Percentiles rank a stretch among this genome's conserved stretches.
These are phyloP conservation scores for Diarsia rubi DNA, from an alignment of 2,888 invertebrate genomes.

Conservation along the genomic window DNA sequence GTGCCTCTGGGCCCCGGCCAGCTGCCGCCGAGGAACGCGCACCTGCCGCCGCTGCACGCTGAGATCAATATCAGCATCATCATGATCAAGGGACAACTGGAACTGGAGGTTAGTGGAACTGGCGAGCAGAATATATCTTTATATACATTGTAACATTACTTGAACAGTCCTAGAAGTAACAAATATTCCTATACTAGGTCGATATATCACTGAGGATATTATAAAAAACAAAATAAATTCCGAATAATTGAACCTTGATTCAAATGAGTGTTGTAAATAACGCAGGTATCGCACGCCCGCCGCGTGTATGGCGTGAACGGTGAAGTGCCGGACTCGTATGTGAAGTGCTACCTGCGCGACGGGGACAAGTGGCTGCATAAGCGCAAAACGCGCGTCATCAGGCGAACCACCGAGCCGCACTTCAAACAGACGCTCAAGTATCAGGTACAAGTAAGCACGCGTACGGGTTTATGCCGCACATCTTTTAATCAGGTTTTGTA, in stretches of 20 bases:
- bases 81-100: slow-evolving; percentile 97
- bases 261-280: slow-evolving; percentile 14
- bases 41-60: slow-evolving; percentile 93
- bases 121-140: background rate
- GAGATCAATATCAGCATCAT: slow-evolving; percentile 97
- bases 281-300: slow-evolving; percentile 86
- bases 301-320: slow-evolving; percentile 91
- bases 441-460: slow-evolving; percentile 84
- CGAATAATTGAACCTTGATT: background rate
- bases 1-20: slow-evolving; percentile 95
- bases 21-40: slow-evolving; percentile 94
- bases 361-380: slow-evolving; percentile 97
- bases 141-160: background rate
- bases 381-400: slow-evolving; percentile 96
- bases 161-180: background rate
- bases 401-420: slow-evolving; percentile 95
- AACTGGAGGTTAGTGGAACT: slow-evolving; percentile 93
- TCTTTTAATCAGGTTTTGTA: slow-evolving; percentile 38
- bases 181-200: background rate
- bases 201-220: background rate
- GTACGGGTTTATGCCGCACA: slow-evolving; percentile 51
- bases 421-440: slow-evolving; percentile 97
- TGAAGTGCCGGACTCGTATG: slow-evolving; percentile 96
- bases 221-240: background rate
- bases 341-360: slow-evolving; percentile 97